Evolutionary conservation across 2,797 vertebrate species (phyloP).

Genomic region (Poecile montanus): DNA sequence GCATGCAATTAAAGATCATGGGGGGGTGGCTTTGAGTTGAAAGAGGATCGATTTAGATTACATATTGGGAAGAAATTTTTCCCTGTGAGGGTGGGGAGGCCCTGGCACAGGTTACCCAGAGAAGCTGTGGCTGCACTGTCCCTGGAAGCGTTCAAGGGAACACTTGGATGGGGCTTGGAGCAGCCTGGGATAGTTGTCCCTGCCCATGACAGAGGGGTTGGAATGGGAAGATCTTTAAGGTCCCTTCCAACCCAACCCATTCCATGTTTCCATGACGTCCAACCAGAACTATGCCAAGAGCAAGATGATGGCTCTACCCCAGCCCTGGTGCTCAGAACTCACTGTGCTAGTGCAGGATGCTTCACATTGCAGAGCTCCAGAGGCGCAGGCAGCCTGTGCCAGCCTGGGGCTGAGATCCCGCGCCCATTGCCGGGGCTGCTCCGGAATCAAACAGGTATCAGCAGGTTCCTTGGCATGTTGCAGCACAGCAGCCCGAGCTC

Average conservation of each 20-base stretch:
- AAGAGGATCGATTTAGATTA: accelerated
- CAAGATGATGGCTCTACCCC: background rate
- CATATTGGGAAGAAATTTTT: background rate
- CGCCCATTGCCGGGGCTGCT: accelerated
- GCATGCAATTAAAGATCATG: background rate
- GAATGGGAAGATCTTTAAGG: background rate
- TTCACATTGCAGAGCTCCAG: background rate
- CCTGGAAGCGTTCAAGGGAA: background rate
- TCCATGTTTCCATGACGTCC: background rate
- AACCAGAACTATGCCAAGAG: accelerated
- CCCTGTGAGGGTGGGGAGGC: background rate
- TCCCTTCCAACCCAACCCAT: background rate
- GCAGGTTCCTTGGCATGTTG: conserved; percentile 28
- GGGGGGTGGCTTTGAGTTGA: background rate
- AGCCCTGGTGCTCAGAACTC: background rate
- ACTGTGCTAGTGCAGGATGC: background rate
- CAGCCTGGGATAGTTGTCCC: background rate
- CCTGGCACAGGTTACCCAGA: background rate
- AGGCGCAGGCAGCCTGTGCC: background rate
- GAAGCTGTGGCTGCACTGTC: background rate
- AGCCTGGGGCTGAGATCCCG: background rate
- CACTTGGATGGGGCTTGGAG: background rate
- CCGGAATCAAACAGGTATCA: background rate
- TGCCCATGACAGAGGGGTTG: no score
- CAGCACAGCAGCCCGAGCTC: background rate